These are phyloP conservation scores for Sinocyclocheilus maitianheensis DNA, from an alignment of 2,113 vertebrate genomes.

Conservation along the genomic window DNA sequence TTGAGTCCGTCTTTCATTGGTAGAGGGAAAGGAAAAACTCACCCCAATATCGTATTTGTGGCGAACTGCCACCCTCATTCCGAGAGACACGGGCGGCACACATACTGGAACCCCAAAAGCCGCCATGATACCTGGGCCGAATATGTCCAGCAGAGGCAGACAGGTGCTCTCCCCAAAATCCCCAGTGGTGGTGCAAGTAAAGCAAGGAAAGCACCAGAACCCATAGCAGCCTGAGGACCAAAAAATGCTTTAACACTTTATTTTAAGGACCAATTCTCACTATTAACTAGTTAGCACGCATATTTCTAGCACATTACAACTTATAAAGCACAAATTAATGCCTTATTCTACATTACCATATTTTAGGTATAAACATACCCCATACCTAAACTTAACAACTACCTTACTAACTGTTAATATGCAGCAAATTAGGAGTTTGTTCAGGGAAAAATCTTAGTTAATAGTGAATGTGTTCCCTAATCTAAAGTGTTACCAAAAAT, in stretches of 20 bases:
- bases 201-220: conserved; percentile 52
- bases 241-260: not conserved
- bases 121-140: not conserved
- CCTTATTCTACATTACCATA: too few species aligned
- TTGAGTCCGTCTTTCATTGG: not conserved
- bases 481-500: too few species aligned
- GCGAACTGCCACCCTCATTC: conserved; percentile 49
- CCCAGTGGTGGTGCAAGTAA: conserved; percentile 28
- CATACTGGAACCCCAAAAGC: not conserved
- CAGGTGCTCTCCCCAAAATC: conserved; percentile 43
- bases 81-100: conserved; percentile 41
- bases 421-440: too few species aligned
- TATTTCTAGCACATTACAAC: too few species aligned
- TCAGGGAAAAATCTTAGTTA: too few species aligned
- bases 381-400: too few species aligned
- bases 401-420: too few species aligned
- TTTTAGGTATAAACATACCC: too few species aligned
- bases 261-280: too few species aligned
- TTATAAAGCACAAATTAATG: too few species aligned
- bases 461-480: too few species aligned
- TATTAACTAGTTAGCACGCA: too few species aligned
- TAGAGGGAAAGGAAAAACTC: not conserved
- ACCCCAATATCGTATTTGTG: conserved; percentile 50
- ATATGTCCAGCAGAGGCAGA: conserved; percentile 48
- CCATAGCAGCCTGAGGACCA: conserved; percentile 47